Evolutionary conservation across 2,113 vertebrate genomes (phyloP).

Genomic region (Ophiodon elongatus): DNA sequence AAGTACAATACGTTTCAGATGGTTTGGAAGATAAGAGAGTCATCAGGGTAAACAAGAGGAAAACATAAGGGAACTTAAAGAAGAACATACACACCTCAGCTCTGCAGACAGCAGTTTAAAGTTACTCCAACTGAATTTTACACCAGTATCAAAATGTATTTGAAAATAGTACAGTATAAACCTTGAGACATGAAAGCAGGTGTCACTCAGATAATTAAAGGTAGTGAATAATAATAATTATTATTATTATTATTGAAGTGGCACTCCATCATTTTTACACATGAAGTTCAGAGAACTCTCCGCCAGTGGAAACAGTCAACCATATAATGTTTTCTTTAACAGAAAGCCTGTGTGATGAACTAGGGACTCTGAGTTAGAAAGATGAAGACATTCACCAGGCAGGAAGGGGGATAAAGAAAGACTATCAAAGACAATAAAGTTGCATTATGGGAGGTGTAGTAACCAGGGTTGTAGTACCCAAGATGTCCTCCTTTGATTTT

Average conservation of each 20-base stretch:
- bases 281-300: neutral
- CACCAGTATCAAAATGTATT: neutral
- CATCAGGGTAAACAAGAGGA: neutral
- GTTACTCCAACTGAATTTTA: neutral
- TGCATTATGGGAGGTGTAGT: neutral
- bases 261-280: neutral
- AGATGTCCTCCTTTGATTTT: neutral
- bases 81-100: neutral
- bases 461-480: no score
- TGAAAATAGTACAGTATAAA: neutral
- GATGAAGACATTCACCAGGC: neutral
- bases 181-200: neutral
- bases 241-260: neutral
- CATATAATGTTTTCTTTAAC: neutral
- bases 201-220: neutral
- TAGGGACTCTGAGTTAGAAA: neutral
- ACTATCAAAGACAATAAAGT: neutral
- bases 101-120: neutral
- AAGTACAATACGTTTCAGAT: neutral
- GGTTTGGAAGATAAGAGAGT: neutral
- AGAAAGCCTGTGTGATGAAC: neutral
- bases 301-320: neutral
- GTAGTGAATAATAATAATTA: neutral
- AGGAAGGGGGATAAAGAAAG: neutral
- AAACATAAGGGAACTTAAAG: neutral